These are phyloP conservation scores for Sminthurinus signatus DNA, from an alignment of 1,140 invertebrate genomes.

Conservation along the genomic window DNA sequence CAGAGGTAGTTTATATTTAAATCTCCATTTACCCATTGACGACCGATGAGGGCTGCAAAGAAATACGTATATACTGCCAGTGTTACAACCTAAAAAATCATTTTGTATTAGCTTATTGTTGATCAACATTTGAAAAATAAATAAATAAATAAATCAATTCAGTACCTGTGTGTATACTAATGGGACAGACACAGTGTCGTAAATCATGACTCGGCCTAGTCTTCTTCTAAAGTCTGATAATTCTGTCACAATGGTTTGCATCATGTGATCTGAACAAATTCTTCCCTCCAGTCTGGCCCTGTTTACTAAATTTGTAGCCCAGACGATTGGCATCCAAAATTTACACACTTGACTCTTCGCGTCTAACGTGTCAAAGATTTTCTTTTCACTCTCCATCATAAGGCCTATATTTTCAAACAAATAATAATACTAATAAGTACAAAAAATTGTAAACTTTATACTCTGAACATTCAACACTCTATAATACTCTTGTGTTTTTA, in stretches of 20 bases:
- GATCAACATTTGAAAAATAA: too few relatives aligned
- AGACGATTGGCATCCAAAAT: conserved; percentile 86
- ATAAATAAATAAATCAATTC: too few relatives aligned
- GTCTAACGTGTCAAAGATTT: conserved; percentile 81
- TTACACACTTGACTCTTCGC: conserved; percentile 81
- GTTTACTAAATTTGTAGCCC: conserved; percentile 85
- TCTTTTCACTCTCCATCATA: conserved; percentile 83
- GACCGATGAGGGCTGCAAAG: conserved; percentile 73
- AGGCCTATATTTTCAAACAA: too few relatives aligned
- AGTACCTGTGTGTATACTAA: conserved; percentile 96
- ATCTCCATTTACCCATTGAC: conserved; percentile 63
- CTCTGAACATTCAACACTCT: too few relatives aligned
- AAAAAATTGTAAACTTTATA: too few relatives aligned
- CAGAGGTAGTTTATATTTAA: too few relatives aligned
- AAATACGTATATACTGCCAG: conserved; percentile 87
- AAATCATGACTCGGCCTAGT: conserved; percentile 71
- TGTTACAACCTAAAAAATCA: conserved; percentile 70
- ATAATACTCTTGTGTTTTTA: too few relatives aligned
- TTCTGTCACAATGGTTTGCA: conserved; percentile 74
- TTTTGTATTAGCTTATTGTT: background rate
- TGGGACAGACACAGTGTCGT: conserved; percentile 95
- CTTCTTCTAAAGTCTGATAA: conserved; percentile 72
- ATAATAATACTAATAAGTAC: too few relatives aligned
- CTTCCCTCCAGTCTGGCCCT: conserved; percentile 70
- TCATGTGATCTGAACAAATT: conserved; percentile 76